Evolutionary conservation across 2,888 invertebrate species (phyloP), one percentile per base, ranked within the genome.

Genomic region (Neoscelio sp.): DNA sequence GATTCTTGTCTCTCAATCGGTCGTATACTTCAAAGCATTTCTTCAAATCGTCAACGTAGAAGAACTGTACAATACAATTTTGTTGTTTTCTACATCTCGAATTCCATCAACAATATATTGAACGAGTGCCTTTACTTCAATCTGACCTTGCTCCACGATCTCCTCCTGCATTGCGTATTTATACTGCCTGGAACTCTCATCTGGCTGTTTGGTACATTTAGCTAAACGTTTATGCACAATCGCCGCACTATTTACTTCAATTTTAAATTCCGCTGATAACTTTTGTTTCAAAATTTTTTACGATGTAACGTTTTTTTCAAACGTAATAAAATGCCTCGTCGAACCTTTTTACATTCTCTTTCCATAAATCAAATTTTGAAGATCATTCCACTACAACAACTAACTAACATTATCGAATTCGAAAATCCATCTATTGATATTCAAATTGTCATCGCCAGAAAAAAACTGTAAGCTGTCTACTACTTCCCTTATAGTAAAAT

Each of bases 91-190:
- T n/a, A 0, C 48, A 15, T 78, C 81, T 6, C 28, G 65, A 3
- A 82, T 40, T 0, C 81, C 83, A 6, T 82, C 78, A 0, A 82
- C 67, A 6, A 82, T 74, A 10, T 82, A 68, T 7, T 81, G 76
- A 1, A 83, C 65, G 1, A 81, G 5, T 0, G 81, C 81, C 2
- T 75, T 68, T 28, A 77, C 74, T 26, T 82, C 80, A 0, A 83
- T 15, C 7, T 54, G 2, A 0, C 68, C 80, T 60, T 82, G 70
- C 0, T 52, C 70, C 0, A 71, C 80, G 8, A 80, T 83, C n/a
- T n/a, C n/a, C 13, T 71, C 70, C n/a, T 56, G 62, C 80, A 83
- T 82, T 0, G 60, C 70, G 1, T 77, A 78, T 0, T 79, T 26
- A 30, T 83, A 83, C n/a, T 81, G 64, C 15, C 64, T 30, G 6